A percentile compares a stretch with the other conserved stretches of the same genome.
Evolutionary conservation across 2,113 vertebrate genomes (phyloP).

Genomic region (Acrocephalus arundinaceus): DNA sequence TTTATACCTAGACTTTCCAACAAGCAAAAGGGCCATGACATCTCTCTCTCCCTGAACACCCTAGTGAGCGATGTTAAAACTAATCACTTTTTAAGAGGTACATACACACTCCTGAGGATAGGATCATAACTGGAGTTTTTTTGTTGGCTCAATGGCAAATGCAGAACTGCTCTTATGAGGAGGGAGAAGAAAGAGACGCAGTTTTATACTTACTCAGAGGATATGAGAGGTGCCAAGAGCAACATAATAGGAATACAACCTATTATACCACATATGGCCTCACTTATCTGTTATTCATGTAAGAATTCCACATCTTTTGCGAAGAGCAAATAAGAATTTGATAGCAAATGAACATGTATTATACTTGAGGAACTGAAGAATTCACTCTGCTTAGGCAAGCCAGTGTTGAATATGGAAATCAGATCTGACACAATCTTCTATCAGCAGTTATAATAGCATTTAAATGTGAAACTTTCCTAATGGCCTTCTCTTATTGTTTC

Average conservation of each 20-base stretch:
- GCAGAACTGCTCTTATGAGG: background rate
- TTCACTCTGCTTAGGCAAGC: background rate
- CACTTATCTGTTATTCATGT: constrained; percentile 38
- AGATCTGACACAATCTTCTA: background rate
- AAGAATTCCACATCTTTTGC: constrained; percentile 44
- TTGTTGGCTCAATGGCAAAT: background rate
- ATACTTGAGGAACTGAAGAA: background rate
- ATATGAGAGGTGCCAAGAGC: constrained; percentile 47
- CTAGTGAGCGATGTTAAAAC: background rate
- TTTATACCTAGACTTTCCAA: background rate
- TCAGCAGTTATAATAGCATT: background rate
- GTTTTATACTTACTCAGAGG: constrained; percentile 34
- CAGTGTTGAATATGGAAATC: background rate
- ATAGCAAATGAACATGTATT: background rate
- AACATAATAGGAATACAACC: constrained; percentile 48
- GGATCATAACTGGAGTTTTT: background rate
- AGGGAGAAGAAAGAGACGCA: background rate
- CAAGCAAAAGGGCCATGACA: background rate
- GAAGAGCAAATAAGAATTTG: constrained; percentile 1
- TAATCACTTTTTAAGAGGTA: background rate
- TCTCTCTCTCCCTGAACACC: background rate
- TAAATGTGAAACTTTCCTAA: background rate
- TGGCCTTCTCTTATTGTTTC: background rate
- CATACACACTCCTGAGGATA: background rate
- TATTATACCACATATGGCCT: constrained; percentile 56